Base-by-base conservation (phyloP, 2,113 vertebrate genomes). In the Athene noctua region DNA sequence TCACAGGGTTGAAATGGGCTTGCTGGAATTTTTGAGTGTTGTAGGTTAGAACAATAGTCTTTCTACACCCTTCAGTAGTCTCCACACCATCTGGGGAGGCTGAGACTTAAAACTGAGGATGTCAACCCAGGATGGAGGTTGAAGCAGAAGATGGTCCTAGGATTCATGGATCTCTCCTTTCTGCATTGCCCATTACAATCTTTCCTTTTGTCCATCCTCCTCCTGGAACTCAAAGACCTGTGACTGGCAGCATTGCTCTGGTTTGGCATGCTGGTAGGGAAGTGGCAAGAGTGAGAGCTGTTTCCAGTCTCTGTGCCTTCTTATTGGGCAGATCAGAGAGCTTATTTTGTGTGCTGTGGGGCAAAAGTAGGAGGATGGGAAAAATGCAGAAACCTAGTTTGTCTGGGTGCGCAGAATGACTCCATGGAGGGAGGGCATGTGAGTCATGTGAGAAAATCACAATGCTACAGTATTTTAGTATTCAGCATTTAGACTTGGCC, bases 341-440 rank as follows among this genome's bases (percentile, higher is more conserved):
- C 6, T 57, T 19, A 51, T 85, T 25, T 15, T 58, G 18, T 49
- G 16, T 81, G 34, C 26, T 66, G 40, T 62, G 30, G 11, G 34
- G 11, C 74, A 26, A 62, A 14, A 40, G 23, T 21, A 62, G 22
- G 15, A 81, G 7, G 38, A 22, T 58, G 25, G 14, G 27, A 27
- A 13, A 46, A 74, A 71, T 22, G 10, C 19, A 36, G 15, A 74
- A 90, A 79, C 32, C 6, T 18, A 23, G 8, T 32, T 13, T 36
- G 13, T 44, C 65, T 82, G 42, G 16, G 16, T 79, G 30, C 42
- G 52, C 46, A 85, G 57, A 30, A 67, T 52, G 42, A 75, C 6
- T 10, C 47, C 49, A 21, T n/a, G n/a, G 57, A 59, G 22, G n/a
- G 27, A 51, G 5, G 8, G 15, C 0, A 0, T 66, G 13, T 52